These are phyloP conservation scores for Acyrthosiphon pisum DNA, from an alignment of 1,140 invertebrate species.

Conservation along the genomic window DNA sequence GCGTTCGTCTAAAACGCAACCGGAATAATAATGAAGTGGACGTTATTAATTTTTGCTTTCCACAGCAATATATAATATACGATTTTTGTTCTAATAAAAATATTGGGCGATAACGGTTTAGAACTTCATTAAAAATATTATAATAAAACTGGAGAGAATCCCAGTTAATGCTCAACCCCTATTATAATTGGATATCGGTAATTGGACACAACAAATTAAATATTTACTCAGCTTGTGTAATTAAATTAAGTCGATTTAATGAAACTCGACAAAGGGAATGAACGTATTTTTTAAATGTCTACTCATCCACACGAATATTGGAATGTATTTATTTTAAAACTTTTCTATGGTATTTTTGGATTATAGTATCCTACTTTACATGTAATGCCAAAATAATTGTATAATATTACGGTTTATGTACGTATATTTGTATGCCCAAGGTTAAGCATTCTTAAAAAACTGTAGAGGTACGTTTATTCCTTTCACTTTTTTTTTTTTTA, in stretches of 20 bases:
- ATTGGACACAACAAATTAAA: background rate
- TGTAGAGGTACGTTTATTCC: background rate
- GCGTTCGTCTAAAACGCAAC: background rate
- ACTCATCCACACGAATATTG: background rate
- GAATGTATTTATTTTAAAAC: conserved; percentile 7
- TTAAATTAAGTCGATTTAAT: conserved; percentile 18
- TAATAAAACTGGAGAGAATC: background rate
- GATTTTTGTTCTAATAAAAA: background rate
- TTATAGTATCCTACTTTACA: background rate
- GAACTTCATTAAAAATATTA: conserved; percentile 1
- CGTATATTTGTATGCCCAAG: background rate
- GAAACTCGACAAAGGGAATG: background rate
- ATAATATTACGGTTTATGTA: background rate
- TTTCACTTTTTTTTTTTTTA: background rate
- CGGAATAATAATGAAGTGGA: conserved; percentile 10
- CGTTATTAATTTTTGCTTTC: conserved; percentile 1
- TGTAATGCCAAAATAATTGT: background rate
- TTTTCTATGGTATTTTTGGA: background rate
- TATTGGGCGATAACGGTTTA: background rate
- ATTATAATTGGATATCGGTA: conserved; percentile 1
- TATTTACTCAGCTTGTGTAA: background rate
- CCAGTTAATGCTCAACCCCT: background rate
- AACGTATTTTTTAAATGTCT: background rate
- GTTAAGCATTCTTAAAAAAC: background rate
- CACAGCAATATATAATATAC: background rate